Conservation (phyloP, 23 tunicate genomes). For the Styela clava region DNA sequence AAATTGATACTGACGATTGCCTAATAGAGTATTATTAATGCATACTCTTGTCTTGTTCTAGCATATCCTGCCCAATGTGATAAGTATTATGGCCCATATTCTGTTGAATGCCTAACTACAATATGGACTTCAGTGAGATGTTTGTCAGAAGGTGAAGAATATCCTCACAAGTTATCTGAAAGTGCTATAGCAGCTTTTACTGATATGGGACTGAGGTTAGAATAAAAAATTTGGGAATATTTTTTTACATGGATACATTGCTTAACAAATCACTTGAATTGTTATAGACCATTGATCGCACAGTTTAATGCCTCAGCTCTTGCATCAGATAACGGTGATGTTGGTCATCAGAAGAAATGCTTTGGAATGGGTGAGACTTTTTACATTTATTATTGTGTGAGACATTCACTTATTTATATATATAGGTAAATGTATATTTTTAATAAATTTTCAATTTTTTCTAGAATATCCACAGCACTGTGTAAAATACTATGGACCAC, state of each 20-base stretch:
- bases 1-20: too few relatives aligned
- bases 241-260: too few relatives aligned
- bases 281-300: conserved; percentile 15
- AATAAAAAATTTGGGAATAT: too few relatives aligned
- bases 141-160: conserved; percentile 16
- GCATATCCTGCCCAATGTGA: conserved; percentile 14
- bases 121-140: conserved; percentile 18
- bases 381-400: neutral
- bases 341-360: conserved; percentile 20
- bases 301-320: conserved; percentile 2
- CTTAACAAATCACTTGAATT: too few relatives aligned
- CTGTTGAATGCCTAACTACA: conserved; percentile 7
- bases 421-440: too few relatives aligned
- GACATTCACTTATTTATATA: too few relatives aligned
- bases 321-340: conserved; percentile 21
- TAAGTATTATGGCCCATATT: conserved; percentile 19
- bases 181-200: neutral
- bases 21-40: neutral
- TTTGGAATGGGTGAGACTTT: conserved; percentile 24
- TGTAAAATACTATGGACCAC: conserved; percentile 14
- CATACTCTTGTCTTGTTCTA: neutral
- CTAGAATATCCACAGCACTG: conserved; percentile 11
- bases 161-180: conserved; percentile 8
- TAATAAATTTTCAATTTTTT: neutral
- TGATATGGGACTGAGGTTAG: conserved; percentile 16